Evolutionary conservation across 2,113 vertebrate genomes (phyloP), one percentile per base, ranked within the genome.

Genomic region (Corapipo altera): DNA sequence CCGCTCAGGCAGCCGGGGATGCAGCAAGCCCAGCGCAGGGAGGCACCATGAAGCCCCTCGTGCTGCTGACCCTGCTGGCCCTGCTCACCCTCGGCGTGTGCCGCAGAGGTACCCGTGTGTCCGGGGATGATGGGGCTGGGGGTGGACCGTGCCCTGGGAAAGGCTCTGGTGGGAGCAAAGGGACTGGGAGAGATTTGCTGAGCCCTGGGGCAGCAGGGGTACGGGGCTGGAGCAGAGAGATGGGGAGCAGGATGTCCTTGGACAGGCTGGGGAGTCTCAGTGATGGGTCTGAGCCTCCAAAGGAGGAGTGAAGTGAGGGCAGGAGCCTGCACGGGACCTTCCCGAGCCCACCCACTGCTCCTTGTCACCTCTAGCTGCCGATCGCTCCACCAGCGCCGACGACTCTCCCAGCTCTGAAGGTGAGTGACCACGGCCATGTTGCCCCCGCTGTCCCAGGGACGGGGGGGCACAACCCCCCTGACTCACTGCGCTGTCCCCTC

Each of bases 21-120:
- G 73, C 9, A 17, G 37, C 3, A 3, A 44, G 78, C 71, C 5
- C 54, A 4, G 76, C 20, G 2, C 33, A 2, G 43, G 7, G 37
- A 57, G 54, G 66, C 88, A 85, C 65, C 95, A 98, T 98, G 98
- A 97, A n/a, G 70, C 19, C 72, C 66, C 33, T 91, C 1, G 0
- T 41, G 6, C 70, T 97, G n/a, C 76, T 98, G 9, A 6, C 64
- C 35, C 49, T 98, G 15, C 48, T 98, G 92, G 93, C 81, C 18
- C 76, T 98, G 77, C 92, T 89, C 4, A 4, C 51, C 3, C 74
- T 98, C 4, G 93, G 95, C 35, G 86, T 97, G 16, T 77, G 96
- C 51, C 88, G 30, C 32, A 61, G 28, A 89, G 97, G 98, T 98
- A 74, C 1, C 51, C 24, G 24, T 14, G 10, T 2, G 1, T 12